Conservation (phyloP, 2,797 vertebrate genomes). For the Onychomys torridus region DNA sequence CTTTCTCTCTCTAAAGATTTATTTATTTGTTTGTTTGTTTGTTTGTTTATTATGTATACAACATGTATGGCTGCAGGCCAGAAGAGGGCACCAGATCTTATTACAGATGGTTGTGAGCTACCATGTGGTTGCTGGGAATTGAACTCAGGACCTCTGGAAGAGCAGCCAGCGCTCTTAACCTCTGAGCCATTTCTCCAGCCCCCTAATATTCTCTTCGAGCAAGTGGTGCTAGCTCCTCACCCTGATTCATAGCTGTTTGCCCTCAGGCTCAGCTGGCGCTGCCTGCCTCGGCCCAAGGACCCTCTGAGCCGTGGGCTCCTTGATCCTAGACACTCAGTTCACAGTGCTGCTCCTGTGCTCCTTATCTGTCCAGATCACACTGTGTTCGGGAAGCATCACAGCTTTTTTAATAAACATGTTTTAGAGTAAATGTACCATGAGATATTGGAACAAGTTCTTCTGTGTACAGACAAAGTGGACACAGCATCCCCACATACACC, state of each 20-base stretch:
- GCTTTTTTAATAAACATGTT: neutral
- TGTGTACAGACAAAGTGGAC: rapidly evolving
- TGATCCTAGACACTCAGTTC: rapidly evolving
- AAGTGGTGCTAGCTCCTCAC: too few species aligned
- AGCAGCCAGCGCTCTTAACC: too few species aligned
- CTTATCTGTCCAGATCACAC: neutral
- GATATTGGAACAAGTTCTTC: neutral
- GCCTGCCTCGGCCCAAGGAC: neutral
- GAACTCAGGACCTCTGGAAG: too few species aligned
- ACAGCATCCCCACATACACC: rapidly evolving
- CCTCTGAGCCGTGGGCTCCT: neutral
- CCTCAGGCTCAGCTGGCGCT: too few species aligned
- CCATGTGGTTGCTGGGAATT: too few species aligned
- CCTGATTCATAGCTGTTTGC: neutral
- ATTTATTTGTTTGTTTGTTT: too few species aligned
- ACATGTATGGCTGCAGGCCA: too few species aligned
- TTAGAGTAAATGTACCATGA: neutral
- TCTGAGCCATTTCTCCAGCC: too few species aligned
- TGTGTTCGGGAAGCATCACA: neutral
- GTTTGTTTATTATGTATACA: too few species aligned
- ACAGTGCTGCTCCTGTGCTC: neutral
- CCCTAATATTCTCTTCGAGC: neutral
- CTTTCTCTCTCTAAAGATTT: too few species aligned
- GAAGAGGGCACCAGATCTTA: too few species aligned
- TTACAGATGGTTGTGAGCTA: too few species aligned